Conservation (phyloP, 2,888 invertebrate species). For the Lypha dubia region DNA sequence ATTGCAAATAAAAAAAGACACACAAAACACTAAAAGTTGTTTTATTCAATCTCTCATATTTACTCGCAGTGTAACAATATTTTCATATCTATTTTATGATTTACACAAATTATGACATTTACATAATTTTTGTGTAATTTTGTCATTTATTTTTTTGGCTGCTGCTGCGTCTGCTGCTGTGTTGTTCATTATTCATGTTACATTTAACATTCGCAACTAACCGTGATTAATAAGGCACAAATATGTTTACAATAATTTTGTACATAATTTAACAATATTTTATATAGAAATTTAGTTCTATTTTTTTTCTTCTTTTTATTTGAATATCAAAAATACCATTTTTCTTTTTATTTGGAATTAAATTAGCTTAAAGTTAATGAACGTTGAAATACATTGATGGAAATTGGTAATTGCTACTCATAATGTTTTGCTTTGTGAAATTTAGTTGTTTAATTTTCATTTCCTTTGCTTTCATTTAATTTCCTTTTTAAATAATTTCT, state of each 20-base stretch:
- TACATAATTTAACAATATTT: conserved; percentile 60
- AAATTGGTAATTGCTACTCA: not conserved
- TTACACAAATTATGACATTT: conserved; percentile 69
- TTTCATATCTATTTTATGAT: conserved; percentile 55
- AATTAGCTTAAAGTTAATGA: not conserved
- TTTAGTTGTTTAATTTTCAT: too few species aligned
- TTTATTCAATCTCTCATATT: conserved; percentile 35
- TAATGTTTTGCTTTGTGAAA: not conserved
- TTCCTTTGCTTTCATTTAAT: too few species aligned
- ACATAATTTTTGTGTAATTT: conserved; percentile 69
- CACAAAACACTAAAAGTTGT: conserved; percentile 27
- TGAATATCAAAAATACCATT: not conserved
- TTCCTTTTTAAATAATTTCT: too few species aligned
- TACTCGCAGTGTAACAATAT: conserved; percentile 17
- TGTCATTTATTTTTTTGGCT: conserved; percentile 50
- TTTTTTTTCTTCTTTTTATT: not conserved
- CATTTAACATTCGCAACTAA: conserved; percentile 70
- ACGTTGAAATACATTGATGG: not conserved
- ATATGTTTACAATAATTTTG: conserved; percentile 58
- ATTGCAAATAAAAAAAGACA: too few species aligned
- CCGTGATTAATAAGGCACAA: conserved; percentile 70
- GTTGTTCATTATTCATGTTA: conserved; percentile 71
- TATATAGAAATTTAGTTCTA: not conserved
- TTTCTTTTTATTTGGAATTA: not conserved
- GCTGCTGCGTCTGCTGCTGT: conserved; percentile 35